Evolutionary conservation across 2,888 invertebrate species (phyloP).

Genomic region (Neocrepidodera transversa): DNA sequence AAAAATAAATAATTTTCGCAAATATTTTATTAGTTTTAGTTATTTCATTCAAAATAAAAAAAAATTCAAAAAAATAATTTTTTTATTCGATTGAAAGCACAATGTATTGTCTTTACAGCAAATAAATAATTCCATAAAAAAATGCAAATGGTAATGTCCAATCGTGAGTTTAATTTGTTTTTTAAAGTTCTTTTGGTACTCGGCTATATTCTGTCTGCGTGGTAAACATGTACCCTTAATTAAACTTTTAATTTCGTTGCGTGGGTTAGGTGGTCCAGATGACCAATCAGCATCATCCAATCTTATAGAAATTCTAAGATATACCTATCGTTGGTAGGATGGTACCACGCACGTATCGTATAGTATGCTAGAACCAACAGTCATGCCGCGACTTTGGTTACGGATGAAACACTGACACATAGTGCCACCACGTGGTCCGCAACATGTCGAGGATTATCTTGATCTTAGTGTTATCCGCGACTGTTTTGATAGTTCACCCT

Average conservation of each 20-base stretch:
- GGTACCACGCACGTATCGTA: slow-evolving; percentile 52
- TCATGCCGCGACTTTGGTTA: slow-evolving; percentile 53
- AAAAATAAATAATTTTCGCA: too few relatives aligned
- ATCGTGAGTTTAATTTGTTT: too few relatives aligned
- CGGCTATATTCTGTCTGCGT: slow-evolving; percentile 17
- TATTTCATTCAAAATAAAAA: too few relatives aligned
- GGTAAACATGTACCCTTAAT: slow-evolving; percentile 51
- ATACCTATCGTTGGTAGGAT: slow-evolving; percentile 55
- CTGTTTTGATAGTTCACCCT: slow-evolving; percentile 31
- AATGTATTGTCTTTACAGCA: too few relatives aligned
- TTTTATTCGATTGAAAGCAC: too few relatives aligned
- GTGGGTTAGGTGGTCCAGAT: slow-evolving; percentile 51
- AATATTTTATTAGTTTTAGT: too few relatives aligned
- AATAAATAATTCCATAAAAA: too few relatives aligned
- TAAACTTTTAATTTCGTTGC: slow-evolving; percentile 50
- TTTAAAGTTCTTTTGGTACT: not conserved
- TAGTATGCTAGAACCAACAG: slow-evolving; percentile 47
- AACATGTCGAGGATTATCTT: slow-evolving; percentile 29
- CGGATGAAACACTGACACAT: slow-evolving; percentile 41
- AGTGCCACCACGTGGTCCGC: slow-evolving; percentile 33
- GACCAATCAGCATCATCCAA: slow-evolving; percentile 53
- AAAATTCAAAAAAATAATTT: too few relatives aligned
- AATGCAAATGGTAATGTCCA: too few relatives aligned
- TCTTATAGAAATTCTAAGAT: slow-evolving; percentile 56
- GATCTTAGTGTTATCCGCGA: slow-evolving; percentile 19